A percentile compares a stretch with the other conserved stretches of the same genome.
Conservation (phyloP, 2,888 invertebrate species). For the Homarus gammarus region DNA sequence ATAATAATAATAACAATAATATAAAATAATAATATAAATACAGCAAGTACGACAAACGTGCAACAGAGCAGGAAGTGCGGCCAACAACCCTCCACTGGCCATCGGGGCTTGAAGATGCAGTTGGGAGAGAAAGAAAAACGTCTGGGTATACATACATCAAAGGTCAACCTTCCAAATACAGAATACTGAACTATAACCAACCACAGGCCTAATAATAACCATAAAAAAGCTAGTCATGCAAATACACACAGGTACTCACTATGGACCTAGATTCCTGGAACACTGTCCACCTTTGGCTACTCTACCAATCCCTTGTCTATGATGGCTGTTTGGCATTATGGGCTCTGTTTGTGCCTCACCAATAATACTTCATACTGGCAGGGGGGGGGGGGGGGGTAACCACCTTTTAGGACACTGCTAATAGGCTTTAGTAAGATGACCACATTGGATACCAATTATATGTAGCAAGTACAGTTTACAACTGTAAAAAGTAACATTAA, state of each 20-base stretch:
- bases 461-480: not conserved
- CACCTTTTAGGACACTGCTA: not conserved
- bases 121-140: not conserved
- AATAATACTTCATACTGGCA: not conserved
- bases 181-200: constrained; percentile 13
- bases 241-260: constrained; percentile 40
- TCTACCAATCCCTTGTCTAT: not conserved
- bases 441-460: not conserved
- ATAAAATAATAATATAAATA: not conserved
- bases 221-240: constrained; percentile 26
- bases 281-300: not conserved
- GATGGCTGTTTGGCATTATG: not conserved
- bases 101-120: not conserved
- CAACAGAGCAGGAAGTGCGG: not conserved
- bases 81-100: not conserved
- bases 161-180: constrained; percentile 2
- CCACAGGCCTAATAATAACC: not conserved
- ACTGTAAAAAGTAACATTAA: not conserved
- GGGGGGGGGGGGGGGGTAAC: not conserved
- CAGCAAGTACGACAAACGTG: not conserved
- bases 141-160: not conserved
- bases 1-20: too few relatives aligned
- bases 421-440: not conserved
- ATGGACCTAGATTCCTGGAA: constrained; percentile 8
- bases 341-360: not conserved